A percentile compares a stretch with the other conserved stretches of the same genome.
These are phyloP conservation scores for Polydrusus cervinus DNA, from an alignment of 2,888 invertebrate species.

Conservation along the genomic window DNA sequence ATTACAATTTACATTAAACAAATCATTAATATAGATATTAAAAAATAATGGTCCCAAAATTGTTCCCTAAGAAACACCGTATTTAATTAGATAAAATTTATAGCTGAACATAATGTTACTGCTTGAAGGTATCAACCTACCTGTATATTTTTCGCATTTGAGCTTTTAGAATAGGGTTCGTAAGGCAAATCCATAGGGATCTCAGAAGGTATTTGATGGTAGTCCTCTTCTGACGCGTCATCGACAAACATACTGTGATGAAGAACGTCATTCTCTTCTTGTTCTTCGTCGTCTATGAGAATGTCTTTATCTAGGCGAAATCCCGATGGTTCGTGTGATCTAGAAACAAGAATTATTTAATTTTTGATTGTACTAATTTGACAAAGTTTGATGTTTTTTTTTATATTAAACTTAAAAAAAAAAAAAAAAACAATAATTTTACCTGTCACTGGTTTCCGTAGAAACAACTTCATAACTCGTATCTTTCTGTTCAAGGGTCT, in stretches of 20 bases:
- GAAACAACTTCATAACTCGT: slow-evolving; percentile 35
- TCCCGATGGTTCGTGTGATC: slow-evolving; percentile 24
- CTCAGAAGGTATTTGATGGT: slow-evolving; percentile 52
- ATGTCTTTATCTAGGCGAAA: slow-evolving; percentile 58
- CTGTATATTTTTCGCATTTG: slow-evolving; percentile 58
- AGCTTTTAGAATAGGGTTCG: slow-evolving; percentile 52
- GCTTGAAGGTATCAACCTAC: slow-evolving; percentile 35
- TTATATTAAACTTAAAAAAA: no score
- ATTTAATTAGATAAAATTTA: no score
- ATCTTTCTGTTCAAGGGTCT: slow-evolving; percentile 32
- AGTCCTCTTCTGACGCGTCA: slow-evolving; percentile 60
- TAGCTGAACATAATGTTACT: no score
- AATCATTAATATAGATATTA: no score
- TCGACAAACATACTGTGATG: slow-evolving; percentile 62
- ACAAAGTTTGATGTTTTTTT: neutral
- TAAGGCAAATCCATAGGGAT: slow-evolving; percentile 54
- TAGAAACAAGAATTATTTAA: slow-evolving; percentile 18
- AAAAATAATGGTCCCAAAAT: no score
- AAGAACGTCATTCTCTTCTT: slow-evolving; percentile 58
- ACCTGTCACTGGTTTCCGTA: slow-evolving; percentile 37
- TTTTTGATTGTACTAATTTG: neutral
- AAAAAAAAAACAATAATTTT: neutral
- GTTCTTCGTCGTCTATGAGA: slow-evolving; percentile 56
- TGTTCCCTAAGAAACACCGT: no score
- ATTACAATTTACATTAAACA: no score